These are phyloP conservation scores for Astyanax mexicanus DNA, from an alignment of 2,797 vertebrate species.

Conservation along the genomic window DNA sequence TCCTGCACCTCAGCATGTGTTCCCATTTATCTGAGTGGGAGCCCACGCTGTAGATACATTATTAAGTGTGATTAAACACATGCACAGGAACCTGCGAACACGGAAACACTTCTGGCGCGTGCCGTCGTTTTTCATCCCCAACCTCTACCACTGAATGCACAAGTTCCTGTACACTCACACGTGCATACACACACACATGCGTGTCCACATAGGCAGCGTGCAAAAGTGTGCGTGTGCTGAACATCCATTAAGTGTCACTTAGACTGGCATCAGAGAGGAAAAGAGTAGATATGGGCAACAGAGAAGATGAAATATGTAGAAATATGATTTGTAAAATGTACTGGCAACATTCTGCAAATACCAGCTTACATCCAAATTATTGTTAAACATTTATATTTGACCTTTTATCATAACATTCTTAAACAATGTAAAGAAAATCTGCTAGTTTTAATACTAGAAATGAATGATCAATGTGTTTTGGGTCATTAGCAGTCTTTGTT, in stretches of 20 bases:
- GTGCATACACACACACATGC: too few species aligned
- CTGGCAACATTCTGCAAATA: too few species aligned
- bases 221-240: background rate
- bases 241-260: background rate
- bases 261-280: background rate
- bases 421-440: too few species aligned
- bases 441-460: too few species aligned
- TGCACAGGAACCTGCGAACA: slow-evolving; percentile 56
- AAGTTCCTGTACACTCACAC: background rate
- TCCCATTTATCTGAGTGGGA: slow-evolving; percentile 63
- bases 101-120: slow-evolving; percentile 58
- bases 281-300: too few species aligned
- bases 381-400: too few species aligned
- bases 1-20: slow-evolving; percentile 59
- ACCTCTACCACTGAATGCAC: slow-evolving; percentile 16
- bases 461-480: too few species aligned
- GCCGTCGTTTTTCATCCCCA: slow-evolving; percentile 58
- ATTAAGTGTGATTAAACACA: slow-evolving; percentile 69
- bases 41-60: slow-evolving; percentile 61
- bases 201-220: background rate
- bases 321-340: too few species aligned
- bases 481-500: too few species aligned
- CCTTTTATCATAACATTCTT: too few species aligned
- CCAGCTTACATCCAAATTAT: too few species aligned
- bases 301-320: too few species aligned